Percentiles rank a stretch among this genome's conserved stretches.
These are phyloP conservation scores for Tapirus indicus DNA, from an alignment of 2,797 vertebrate genomes.

Conservation along the genomic window DNA sequence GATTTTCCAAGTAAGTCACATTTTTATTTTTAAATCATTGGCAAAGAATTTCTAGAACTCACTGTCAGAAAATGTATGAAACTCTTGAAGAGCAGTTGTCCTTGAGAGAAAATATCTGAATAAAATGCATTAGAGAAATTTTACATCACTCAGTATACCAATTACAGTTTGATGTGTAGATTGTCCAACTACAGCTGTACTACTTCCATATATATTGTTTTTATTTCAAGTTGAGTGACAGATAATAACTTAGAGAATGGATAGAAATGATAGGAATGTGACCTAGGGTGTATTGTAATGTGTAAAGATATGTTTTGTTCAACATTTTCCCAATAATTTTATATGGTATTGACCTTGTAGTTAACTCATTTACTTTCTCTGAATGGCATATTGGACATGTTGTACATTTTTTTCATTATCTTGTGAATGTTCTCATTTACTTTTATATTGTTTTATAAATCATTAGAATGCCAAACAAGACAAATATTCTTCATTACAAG, in stretches of 20 bases:
- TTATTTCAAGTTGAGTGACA: neutral
- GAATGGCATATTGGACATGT: neutral
- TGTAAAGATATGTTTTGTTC: neutral
- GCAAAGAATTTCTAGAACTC: conserved; percentile 35
- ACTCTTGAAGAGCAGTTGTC: conserved; percentile 58
- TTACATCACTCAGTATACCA: neutral
- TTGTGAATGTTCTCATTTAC: neutral
- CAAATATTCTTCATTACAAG: neutral
- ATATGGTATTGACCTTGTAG: neutral
- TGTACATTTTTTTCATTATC: neutral
- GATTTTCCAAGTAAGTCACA: conserved; percentile 78
- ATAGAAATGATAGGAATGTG: neutral
- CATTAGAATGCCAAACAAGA: neutral
- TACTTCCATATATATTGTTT: neutral
- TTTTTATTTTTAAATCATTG: conserved; percentile 75
- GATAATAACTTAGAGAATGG: neutral
- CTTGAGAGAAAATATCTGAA: conserved; percentile 70
- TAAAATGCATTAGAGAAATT: conserved; percentile 62
- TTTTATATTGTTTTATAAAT: neutral
- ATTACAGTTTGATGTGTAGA: neutral
- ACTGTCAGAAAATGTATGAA: conserved; percentile 69
- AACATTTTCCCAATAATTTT: neutral
- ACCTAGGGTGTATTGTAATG: conserved; percentile 4
- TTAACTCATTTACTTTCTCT: neutral
- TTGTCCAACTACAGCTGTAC: neutral